A percentile compares a stretch with the other conserved stretches of the same genome.
phyloP scores from a whole-genome alignment of 1,140 invertebrate genomes.

The Anoplolepis gracilipes region DNA sequence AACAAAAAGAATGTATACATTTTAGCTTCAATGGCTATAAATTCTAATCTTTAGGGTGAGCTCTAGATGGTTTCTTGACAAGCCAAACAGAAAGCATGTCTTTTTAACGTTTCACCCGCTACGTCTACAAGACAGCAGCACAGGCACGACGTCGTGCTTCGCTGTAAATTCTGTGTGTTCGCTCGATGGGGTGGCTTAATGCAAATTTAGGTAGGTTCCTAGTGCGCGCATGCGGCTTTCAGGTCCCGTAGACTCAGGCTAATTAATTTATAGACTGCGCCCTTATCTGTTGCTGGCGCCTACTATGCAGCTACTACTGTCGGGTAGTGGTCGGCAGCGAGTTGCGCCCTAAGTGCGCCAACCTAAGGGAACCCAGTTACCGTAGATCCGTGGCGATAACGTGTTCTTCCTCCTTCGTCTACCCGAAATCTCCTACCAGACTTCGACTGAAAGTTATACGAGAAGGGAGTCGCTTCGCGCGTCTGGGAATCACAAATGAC shows the following conservation, averaged over 20 bases:
- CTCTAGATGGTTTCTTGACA: background rate
- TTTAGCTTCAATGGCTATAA: background rate
- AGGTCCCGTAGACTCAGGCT: constrained; percentile 80
- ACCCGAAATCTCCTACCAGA: background rate
- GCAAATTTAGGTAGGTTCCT: constrained; percentile 81
- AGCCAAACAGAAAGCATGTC: constrained; percentile 9
- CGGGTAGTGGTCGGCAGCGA: constrained; percentile 51
- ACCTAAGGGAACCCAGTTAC: constrained; percentile 59
- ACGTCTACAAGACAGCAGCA: constrained; percentile 22
- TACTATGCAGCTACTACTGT: constrained; percentile 37
- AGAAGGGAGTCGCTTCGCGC: constrained; percentile 17
- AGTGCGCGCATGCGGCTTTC: constrained; percentile 76
- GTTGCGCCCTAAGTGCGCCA: constrained; percentile 49
- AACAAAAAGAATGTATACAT: background rate
- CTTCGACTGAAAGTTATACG: constrained; percentile 44
- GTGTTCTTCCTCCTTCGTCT: constrained; percentile 26
- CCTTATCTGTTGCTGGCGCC: constrained; percentile 78
- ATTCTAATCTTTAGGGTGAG: background rate
- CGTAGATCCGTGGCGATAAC: constrained; percentile 43
- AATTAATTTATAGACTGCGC: constrained; percentile 84
- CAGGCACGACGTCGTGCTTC: constrained; percentile 28
- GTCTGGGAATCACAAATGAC: constrained; percentile 57
- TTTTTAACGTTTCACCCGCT: constrained; percentile 51
- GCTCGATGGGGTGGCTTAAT: constrained; percentile 79
- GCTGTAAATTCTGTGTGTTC: constrained; percentile 77